Base-by-base conservation (phyloP, 2,888 invertebrate genomes). In the Leptopilina drosophilae region DNA sequence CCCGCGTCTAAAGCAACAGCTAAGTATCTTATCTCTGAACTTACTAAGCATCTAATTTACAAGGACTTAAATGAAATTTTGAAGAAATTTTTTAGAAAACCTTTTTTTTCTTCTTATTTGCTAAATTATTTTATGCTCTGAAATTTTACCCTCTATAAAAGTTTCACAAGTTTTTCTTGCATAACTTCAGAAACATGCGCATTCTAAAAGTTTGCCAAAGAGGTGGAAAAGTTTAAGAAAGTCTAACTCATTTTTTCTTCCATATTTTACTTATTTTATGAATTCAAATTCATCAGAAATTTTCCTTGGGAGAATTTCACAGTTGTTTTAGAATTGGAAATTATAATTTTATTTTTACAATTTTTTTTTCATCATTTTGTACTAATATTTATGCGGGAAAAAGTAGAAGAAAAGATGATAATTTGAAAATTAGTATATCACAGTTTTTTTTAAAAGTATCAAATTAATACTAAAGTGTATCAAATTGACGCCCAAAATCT, bases 161-260 rank as follows among this genome's bases (percentile, higher is more conserved):
- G 20, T 62, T 26, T 59, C 62, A 9, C 9, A 20, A 62, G 9
- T 4, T 62, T 62, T 62, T 20, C 20, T 7, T 15, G 62, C 62
- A 62, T 62, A 62, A 62, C 62, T 62, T 62, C 62, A 62, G 20
- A 62, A 62, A 20, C 62, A 62, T 62, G 62, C 62, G 62, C 62
- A n/a, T 62, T 62, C 11, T 11, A 62, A 62, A 62, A 62, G n/a
- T 62, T 62, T 62, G 2, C 20, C 15, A 62, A 62, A 62, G 62
- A 62, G 62, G 62, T 20, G 20, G 62, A 7, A 62, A 20, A 62
- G 62, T 62, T 62, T 62, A 20, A 20, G 15, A 20, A 62, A 62
- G 15, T 62, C 20, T 62, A 20, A 62, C 62, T 14, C 20, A 15
- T 20, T 62, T 62, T 62, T 20, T 8, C 15, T 59, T 20, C 15